A percentile compares a stretch with the other conserved stretches of the same genome.
Conservation (phyloP, 1,140 invertebrate species). For the Cyphomyrmex costatus region DNA sequence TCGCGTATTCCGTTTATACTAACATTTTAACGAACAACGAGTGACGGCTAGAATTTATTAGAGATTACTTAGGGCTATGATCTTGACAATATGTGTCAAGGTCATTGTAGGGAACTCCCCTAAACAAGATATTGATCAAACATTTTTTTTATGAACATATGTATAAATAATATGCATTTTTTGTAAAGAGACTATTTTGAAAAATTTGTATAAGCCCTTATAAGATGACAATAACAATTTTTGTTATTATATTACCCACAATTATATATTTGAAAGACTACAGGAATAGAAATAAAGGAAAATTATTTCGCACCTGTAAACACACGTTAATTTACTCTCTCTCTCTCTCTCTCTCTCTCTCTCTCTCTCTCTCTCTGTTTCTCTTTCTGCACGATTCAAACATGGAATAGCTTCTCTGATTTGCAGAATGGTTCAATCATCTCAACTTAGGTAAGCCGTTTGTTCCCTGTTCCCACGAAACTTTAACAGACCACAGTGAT, state of each 20-base stretch:
- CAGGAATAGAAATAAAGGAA: not conserved
- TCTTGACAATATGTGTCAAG: no score
- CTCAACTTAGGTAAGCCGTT: conserved; percentile 30
- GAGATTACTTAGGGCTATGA: no score
- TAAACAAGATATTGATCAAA: no score
- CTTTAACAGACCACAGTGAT: conserved; percentile 47
- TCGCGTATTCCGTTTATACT: no score
- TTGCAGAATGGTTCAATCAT: conserved; percentile 61
- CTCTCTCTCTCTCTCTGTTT: not conserved
- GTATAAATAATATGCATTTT: no score
- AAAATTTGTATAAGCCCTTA: not conserved
- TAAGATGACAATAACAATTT: not conserved
- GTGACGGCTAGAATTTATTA: no score
- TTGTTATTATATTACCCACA: not conserved
- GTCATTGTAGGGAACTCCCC: no score
- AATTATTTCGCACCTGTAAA: conserved; percentile 31
- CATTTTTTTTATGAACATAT: no score
- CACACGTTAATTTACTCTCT: conserved; percentile 18
- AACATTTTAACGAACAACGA: no score
- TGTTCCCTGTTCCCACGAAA: conserved; percentile 37
- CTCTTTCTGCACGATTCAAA: conserved; percentile 25
- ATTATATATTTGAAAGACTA: not conserved
- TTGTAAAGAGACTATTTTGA: not conserved
- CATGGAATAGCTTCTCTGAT: conserved; percentile 52
- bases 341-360: not conserved